These are phyloP conservation scores for Agrilus biguttatus DNA, from an alignment of 2,888 invertebrate genomes.

Conservation along the genomic window DNA sequence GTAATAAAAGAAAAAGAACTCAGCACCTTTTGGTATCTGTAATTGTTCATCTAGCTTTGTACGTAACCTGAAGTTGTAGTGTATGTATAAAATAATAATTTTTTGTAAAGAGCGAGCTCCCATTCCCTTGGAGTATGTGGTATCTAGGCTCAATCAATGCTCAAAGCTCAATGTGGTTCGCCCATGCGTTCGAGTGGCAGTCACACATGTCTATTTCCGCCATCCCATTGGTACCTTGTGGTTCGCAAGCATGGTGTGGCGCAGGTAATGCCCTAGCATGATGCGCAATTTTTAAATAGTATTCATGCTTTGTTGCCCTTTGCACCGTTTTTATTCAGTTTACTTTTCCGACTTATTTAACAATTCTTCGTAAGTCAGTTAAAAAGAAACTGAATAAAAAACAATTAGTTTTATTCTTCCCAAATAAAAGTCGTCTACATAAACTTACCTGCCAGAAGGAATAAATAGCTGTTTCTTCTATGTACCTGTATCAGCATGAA, in stretches of 20 bases:
- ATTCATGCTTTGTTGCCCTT: conserved; percentile 22
- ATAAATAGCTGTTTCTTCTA: too few species aligned
- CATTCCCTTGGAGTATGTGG: conserved; percentile 27
- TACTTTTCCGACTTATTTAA: conserved; percentile 2
- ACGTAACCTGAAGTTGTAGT: too few species aligned
- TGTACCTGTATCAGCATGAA: too few species aligned
- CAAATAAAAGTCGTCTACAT: too few species aligned
- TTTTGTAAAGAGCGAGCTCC: conserved; percentile 28
- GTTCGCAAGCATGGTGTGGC: conserved; percentile 26
- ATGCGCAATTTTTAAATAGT: conserved; percentile 22
- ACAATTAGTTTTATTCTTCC: too few species aligned
- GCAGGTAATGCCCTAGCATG: conserved; percentile 31
- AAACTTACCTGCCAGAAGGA: too few species aligned
- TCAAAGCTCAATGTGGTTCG: conserved; percentile 22
- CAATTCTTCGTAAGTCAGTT: too few species aligned
- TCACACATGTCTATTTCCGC: conserved; percentile 20
- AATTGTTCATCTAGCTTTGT: too few species aligned
- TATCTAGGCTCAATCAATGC: conserved; percentile 23
- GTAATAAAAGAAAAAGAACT: too few species aligned
- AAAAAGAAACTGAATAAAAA: too few species aligned
- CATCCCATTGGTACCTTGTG: conserved; percentile 27
- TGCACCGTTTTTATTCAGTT: conserved; percentile 11
- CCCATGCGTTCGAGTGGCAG: conserved; percentile 23
- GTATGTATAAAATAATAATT: conserved; percentile 24
- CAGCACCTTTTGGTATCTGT: too few species aligned